These are phyloP conservation scores for Neodiprion pinetum DNA, from an alignment of 1,140 invertebrate species.

Conservation along the genomic window DNA sequence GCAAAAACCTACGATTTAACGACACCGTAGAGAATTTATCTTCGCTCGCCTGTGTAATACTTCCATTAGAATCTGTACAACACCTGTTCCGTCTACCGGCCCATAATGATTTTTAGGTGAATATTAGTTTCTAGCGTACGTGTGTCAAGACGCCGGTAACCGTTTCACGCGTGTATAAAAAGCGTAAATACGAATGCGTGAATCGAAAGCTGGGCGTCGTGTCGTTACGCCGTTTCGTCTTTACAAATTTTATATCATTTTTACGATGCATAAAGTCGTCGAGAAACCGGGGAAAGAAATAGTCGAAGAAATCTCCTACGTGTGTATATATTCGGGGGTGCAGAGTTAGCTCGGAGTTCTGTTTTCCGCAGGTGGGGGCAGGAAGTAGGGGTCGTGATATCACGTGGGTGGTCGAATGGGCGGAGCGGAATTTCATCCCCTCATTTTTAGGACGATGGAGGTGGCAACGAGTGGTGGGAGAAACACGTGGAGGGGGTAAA, in stretches of 20 bases:
- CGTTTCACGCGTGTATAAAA: not conserved
- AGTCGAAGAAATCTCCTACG: constrained; percentile 11
- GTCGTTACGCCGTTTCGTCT: constrained; percentile 54
- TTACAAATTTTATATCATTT: constrained; percentile 64
- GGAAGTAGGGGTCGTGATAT: not conserved
- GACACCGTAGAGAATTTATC: no score
- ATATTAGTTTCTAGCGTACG: not conserved
- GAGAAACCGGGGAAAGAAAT: constrained; percentile 44
- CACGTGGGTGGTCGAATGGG: not conserved
- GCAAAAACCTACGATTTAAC: no score
- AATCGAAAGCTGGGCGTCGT: constrained; percentile 25
- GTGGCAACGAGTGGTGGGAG: not conserved
- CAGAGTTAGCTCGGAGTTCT: not conserved
- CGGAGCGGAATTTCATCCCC: not conserved
- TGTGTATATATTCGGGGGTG: constrained; percentile 1
- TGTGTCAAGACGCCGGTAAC: not conserved
- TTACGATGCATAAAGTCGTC: constrained; percentile 62
- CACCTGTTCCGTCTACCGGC: no score
- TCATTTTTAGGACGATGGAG: not conserved
- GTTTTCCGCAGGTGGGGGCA: constrained; percentile 13
- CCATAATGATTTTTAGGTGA: no score
- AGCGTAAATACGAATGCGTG: no score
- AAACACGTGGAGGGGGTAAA: not conserved
- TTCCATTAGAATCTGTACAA: no score
- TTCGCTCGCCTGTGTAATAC: no score